Percentiles rank a stretch among this genome's conserved stretches.
Conservation (phyloP, 2,888 invertebrate genomes). For the Augochlorella aurata region DNA sequence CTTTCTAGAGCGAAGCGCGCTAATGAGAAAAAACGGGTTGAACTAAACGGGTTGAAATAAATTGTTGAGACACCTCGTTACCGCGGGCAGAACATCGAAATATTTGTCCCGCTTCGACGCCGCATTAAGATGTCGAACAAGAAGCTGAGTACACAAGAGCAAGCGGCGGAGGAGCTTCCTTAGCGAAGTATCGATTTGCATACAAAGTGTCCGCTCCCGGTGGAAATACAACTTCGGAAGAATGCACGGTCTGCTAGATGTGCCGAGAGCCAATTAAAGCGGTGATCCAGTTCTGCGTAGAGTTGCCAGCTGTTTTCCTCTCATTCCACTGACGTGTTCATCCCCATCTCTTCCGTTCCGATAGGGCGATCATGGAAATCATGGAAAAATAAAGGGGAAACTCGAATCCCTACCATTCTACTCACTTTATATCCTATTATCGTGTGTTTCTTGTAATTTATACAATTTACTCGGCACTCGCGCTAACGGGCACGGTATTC, state of each 20-base stretch:
- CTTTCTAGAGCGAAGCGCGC: not conserved
- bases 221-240: slow-evolving; percentile 52
- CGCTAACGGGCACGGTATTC: not conserved
- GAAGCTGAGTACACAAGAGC: slow-evolving; percentile 23
- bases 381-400: slow-evolving; percentile 2
- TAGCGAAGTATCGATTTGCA: slow-evolving; percentile 65
- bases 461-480: slow-evolving; percentile 12
- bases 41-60: not conserved
- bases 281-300: slow-evolving; percentile 51
- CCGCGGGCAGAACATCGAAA: slow-evolving; percentile 23
- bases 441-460: slow-evolving; percentile 16
- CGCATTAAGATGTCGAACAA: slow-evolving; percentile 48
- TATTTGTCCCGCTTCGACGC: slow-evolving; percentile 14
- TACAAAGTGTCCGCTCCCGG: slow-evolving; percentile 59
- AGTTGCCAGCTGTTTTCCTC: slow-evolving; percentile 37
- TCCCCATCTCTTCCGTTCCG: not conserved
- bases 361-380: slow-evolving; percentile 6
- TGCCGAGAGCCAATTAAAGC: slow-evolving; percentile 60
- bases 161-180: slow-evolving; percentile 46
- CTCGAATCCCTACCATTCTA: not conserved
- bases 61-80: slow-evolving; percentile 19
- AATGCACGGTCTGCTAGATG: slow-evolving; percentile 21
- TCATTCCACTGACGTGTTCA: slow-evolving; percentile 23
- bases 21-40: not conserved
- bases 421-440: not conserved